Evolutionary conservation across 2,888 invertebrate genomes (phyloP).

Genomic region (Tricholauxania praeusta): DNA sequence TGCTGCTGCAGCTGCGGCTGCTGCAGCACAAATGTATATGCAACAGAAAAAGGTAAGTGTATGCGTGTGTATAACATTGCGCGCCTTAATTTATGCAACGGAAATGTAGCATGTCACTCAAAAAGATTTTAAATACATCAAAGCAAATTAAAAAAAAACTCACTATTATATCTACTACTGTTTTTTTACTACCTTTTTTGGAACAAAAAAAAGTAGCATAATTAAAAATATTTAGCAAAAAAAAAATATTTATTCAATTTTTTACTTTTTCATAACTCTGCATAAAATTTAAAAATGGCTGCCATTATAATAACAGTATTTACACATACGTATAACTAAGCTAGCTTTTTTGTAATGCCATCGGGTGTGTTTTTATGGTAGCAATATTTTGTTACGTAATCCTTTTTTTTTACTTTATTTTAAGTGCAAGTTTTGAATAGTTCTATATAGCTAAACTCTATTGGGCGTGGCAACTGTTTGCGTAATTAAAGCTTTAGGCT

Average conservation of each 20-base stretch:
- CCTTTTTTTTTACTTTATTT: neutral
- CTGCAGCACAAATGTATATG: slow-evolving; percentile 62
- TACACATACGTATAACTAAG: neutral
- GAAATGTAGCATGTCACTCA: slow-evolving; percentile 26
- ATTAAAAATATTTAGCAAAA: neutral
- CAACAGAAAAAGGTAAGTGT: slow-evolving; percentile 66
- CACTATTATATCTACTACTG: too few relatives aligned
- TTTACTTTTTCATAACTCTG: slow-evolving; percentile 2
- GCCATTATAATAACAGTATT: slow-evolving; percentile 16
- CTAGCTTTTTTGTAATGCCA: too few relatives aligned
- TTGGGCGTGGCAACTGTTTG: slow-evolving; percentile 5
- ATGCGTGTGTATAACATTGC: neutral
- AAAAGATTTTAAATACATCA: slow-evolving; percentile 4
- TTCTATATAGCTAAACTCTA: neutral
- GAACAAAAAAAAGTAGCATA: neutral
- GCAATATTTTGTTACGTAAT: neutral
- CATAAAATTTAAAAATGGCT: neutral
- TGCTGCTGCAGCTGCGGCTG: slow-evolving; percentile 51
- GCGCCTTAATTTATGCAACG: slow-evolving; percentile 12
- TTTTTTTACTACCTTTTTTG: neutral
- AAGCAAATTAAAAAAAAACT: neutral
- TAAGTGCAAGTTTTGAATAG: slow-evolving; percentile 4
- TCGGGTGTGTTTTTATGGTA: too few relatives aligned
- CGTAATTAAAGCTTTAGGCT: slow-evolving; percentile 14
- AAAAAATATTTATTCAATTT: neutral